phyloP scores from a whole-genome alignment of 2,888 invertebrate genomes.

The Nebria brevicollis region DNA sequence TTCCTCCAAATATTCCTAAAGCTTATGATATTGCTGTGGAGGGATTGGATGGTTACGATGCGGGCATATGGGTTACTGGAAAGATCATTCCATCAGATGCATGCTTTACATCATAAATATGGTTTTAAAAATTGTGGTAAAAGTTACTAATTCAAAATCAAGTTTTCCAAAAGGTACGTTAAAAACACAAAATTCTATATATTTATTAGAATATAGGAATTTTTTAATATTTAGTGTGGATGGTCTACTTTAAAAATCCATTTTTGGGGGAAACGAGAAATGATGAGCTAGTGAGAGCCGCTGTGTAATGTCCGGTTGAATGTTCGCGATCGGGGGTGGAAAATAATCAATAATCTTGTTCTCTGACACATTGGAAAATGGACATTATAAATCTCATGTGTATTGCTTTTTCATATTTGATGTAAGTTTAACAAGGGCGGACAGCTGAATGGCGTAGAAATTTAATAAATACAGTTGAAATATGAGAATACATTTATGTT shows the following conservation, averaged over 20 bases:
- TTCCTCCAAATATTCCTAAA: constrained; percentile 4
- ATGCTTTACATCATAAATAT: not conserved
- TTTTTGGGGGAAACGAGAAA: not conserved
- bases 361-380: constrained; percentile 40
- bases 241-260: constrained; percentile 15
- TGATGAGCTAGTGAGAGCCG: constrained; percentile 15
- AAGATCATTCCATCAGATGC: not conserved
- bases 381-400: constrained; percentile 39
- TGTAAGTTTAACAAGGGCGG: constrained; percentile 2
- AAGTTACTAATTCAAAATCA: no score
- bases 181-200: no score
- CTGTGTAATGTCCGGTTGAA: not conserved
- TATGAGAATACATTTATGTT: constrained; percentile 5
- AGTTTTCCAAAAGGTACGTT: no score
- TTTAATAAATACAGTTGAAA: constrained; percentile 13
- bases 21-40: constrained; percentile 3
- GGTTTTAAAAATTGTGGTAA: no score
- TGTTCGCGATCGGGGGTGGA: not conserved
- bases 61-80: constrained; percentile 24
- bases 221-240: not conserved
- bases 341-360: constrained; percentile 34
- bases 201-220: not conserved
- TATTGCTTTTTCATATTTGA: constrained; percentile 37
- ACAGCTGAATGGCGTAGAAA: constrained; percentile 35
- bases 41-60: constrained; percentile 11